These are phyloP conservation scores for Chrysolina americana DNA, from an alignment of 2,888 invertebrate genomes.

Conservation along the genomic window DNA sequence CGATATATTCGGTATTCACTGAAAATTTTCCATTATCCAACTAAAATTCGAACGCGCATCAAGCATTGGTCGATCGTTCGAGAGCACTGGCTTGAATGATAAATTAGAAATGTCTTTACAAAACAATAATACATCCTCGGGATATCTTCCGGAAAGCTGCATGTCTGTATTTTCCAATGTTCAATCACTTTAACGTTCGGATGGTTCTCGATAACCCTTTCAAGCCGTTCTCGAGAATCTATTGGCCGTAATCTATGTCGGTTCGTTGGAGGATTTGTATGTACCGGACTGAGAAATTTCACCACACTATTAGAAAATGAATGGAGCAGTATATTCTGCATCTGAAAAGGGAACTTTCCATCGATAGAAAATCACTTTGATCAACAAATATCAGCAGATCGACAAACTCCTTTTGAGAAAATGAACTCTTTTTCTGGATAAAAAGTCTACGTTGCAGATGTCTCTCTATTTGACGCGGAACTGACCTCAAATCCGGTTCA, in stretches of 20 bases:
- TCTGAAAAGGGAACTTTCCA: too few species aligned
- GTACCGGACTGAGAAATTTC: background rate
- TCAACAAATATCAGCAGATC: too few species aligned
- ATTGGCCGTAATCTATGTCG: slow-evolving; percentile 35
- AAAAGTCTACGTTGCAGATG: too few species aligned
- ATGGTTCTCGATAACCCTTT: slow-evolving; percentile 41
- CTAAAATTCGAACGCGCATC: slow-evolving; percentile 10
- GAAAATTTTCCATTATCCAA: slow-evolving; percentile 11
- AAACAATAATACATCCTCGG: slow-evolving; percentile 24
- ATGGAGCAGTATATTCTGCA: too few species aligned
- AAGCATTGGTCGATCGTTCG: background rate
- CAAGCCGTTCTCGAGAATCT: slow-evolving; percentile 37
- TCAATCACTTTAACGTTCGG: slow-evolving; percentile 37
- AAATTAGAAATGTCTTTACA: slow-evolving; percentile 8
- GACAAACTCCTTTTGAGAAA: too few species aligned
- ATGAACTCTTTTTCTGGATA: too few species aligned
- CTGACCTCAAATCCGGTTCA: too few species aligned
- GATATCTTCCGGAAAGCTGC: background rate
- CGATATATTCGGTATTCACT: background rate
- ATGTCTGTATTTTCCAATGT: slow-evolving; percentile 12
- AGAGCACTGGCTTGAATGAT: slow-evolving; percentile 11
- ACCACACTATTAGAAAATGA: background rate
- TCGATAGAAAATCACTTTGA: too few species aligned
- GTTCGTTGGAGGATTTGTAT: slow-evolving; percentile 27
- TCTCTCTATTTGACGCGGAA: too few species aligned